A percentile compares a stretch with the other conserved stretches of the same genome.
These are phyloP conservation scores for Cephus runcator DNA, from an alignment of 2,888 invertebrate species.

Conservation along the genomic window DNA sequence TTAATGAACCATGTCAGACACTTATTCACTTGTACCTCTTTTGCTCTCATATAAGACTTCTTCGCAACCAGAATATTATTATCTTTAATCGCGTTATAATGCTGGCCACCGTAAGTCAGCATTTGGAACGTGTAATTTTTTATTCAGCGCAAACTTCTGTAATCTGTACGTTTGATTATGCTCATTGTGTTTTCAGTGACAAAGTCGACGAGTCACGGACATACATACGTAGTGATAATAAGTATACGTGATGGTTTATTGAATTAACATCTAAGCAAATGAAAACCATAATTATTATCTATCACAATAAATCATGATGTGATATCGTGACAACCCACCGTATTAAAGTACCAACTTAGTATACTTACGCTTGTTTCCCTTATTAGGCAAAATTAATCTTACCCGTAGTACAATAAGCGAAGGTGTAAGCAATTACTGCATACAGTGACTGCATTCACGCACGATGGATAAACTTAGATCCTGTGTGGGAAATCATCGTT, in stretches of 20 bases:
- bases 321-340: background rate
- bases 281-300: background rate
- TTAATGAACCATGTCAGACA: background rate
- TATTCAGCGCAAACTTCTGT: background rate
- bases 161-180: background rate
- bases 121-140: background rate
- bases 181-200: background rate
- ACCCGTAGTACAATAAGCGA: background rate
- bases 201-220: background rate
- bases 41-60: background rate
- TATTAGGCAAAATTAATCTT: background rate
- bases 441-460: background rate
- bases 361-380: background rate
- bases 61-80: background rate
- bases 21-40: background rate
- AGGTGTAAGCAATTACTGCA: background rate
- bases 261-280: background rate
- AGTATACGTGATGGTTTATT: background rate
- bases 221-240: background rate
- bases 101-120: background rate
- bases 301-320: background rate
- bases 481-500: slow-evolving; percentile 26
- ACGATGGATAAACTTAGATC: background rate
- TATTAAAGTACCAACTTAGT: background rate
- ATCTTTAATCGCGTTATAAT: background rate